Conservation (phyloP, 2,888 invertebrate species). For the Acanthococcus lagerstroemiae region DNA sequence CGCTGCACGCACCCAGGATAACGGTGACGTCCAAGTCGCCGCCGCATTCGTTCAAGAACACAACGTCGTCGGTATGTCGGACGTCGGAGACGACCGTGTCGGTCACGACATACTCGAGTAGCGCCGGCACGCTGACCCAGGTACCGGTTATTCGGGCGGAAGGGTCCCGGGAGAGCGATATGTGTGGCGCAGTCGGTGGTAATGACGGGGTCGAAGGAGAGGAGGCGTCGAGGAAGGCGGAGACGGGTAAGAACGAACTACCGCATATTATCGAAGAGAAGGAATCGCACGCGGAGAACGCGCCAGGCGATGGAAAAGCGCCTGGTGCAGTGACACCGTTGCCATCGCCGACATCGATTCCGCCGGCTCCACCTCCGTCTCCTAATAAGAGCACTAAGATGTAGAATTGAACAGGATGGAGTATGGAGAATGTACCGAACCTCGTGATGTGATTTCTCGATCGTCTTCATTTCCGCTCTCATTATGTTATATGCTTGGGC, state of each 20-base stretch:
- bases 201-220: background rate
- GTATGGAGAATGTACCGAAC: too few species aligned
- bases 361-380: too few species aligned
- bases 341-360: too few species aligned
- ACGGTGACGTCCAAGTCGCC: conserved; percentile 42
- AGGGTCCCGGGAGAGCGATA: background rate
- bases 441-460: background rate
- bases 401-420: too few species aligned
- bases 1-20: conserved; percentile 42
- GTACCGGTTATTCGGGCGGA: background rate
- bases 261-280: conserved; percentile 82
- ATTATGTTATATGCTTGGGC: too few species aligned
- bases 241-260: conserved; percentile 45
- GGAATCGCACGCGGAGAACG: conserved; percentile 51
- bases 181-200: background rate
- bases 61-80: background rate
- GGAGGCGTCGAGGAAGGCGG: background rate
- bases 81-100: background rate
- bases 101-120: background rate
- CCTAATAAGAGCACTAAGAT: too few species aligned
- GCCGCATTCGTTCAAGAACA: conserved; percentile 15
- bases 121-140: background rate
- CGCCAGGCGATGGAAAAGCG: too few species aligned
- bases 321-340: too few species aligned
- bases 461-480: background rate